Base-by-base conservation (phyloP, 2,113 vertebrate genomes). In the Chloroceryle aenea region DNA sequence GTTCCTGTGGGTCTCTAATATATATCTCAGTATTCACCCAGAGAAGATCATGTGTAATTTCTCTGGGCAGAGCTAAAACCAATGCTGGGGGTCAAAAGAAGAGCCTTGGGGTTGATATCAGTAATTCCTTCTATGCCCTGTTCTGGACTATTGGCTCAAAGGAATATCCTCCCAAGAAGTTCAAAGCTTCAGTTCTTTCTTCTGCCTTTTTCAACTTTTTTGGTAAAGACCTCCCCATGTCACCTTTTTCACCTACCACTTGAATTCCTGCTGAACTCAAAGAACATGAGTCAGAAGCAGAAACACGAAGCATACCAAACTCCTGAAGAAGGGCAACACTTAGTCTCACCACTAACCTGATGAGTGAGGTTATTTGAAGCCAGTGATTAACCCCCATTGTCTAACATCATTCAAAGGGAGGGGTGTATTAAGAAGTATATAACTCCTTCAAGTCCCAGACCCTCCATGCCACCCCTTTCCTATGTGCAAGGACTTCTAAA, bases 41-140 rank as follows among this genome's bases (percentile, higher is more conserved):
- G 63, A 71, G n/a, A 86, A 62, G 72, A 30, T 10, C 56, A 52
- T 0, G 0, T 0, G 1, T 4, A 26, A 66, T 52, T 77, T 61
- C 22, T 85, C 75, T 53, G 48, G 34, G 29, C 0, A 4, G 27
- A 92, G 27, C 4, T 55, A 90, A 20, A 84, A 59, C 38, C 40
- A 32, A 6, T 40, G n/a, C 12, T 17, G 27, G 12, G 22, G 17
- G 12, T 58, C 55, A 30, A 53, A 86, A 67, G 14, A 86, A 67
- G 12, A 63, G 11, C 38, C 12, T 43, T 43, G 38, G 3, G 2
- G 5, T 2, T 84, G 55, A 16, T 55, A 83, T 7, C 21, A 66
- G 10, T 73, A 64, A 73, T 53, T 91, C 59, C 7, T 4, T 83
- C 14, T 80, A 68, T 67, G 64, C n/a, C 30, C 52, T 14, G 15